Base-by-base conservation (phyloP, 2,888 invertebrate genomes). In the Brachycybe producta region DNA sequence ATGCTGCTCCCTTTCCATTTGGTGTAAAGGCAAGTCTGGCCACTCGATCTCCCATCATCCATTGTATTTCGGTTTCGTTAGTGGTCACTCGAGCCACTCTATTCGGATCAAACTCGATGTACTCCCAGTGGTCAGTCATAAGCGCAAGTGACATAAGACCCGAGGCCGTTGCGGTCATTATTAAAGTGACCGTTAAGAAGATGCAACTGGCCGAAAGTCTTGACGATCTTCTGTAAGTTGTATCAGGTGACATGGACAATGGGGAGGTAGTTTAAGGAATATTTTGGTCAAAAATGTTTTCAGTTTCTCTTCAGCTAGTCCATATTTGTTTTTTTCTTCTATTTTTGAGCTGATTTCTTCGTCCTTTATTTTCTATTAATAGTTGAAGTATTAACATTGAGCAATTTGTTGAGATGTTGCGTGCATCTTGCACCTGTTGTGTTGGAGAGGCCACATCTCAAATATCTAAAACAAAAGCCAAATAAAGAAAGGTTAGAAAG, bases 121-220 rank as follows among this genome's bases (percentile, higher is more conserved):
- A 80, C 69, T 88, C 88, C 87, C 88, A 88, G 65, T 86, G 84
- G 64, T 86, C 84, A 53, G 85, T 85, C 81, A 87, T 84, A 64
- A 88, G 83, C 57, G 87, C 83, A 2, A 80, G 80, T 17, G 55
- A 52, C 42, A 61, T 52, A 49, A 58, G 55, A 32, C 54, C 51
- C 3, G 56, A 57, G 34, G 61, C 58, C 28, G 58, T 51, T 26
- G 46, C 53, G 13, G 58, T 83, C 72, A 80, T 74, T n/a, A 60
- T 43, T 62, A 78, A 73, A 63, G 73, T 73, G 52, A 65, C 63
- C 36, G 68, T 60, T 40, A 80, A 67, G 61, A 79, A 79, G 65
- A 79, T 54, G 51, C 60, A 61, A 62, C 44, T 42, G 3, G 42
- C 42, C 5, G 42, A 26, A 5, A 42, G 8, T 15, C 27, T 42